phyloP scores from a whole-genome alignment of 2,797 vertebrate species.

The Platyrinchus mystaceus region DNA sequence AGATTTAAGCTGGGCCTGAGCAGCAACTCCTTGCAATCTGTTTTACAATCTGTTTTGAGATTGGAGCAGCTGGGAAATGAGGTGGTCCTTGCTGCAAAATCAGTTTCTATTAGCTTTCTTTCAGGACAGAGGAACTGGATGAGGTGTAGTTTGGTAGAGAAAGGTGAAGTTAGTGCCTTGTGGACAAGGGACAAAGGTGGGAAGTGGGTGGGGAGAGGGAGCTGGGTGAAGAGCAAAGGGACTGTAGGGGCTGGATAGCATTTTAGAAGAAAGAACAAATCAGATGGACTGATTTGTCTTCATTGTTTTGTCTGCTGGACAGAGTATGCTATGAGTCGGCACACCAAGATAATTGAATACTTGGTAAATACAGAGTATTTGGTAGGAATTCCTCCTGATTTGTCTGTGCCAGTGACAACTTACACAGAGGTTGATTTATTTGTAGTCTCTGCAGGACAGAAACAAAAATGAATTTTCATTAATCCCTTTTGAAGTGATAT shows the following conservation, averaged over 20 bases:
- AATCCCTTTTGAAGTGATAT: conserved; percentile 31
- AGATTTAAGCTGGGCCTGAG: background rate
- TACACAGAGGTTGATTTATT: background rate
- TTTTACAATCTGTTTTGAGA: background rate
- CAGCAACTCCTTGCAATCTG: background rate
- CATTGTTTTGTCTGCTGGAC: background rate
- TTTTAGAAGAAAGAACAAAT: background rate
- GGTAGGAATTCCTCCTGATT: background rate
- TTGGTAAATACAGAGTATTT: background rate
- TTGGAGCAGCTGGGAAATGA: background rate
- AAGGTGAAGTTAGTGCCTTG: background rate
- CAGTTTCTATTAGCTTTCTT: background rate
- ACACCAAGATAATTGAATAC: background rate
- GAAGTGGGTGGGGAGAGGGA: background rate
- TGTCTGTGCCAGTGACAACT: background rate
- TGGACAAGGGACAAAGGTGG: background rate
- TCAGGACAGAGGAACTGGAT: background rate
- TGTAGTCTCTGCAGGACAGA: background rate
- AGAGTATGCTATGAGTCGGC: background rate
- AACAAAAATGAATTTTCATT: background rate
- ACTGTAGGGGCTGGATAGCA: background rate
- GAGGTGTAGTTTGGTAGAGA: background rate
- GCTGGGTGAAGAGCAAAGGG: background rate
- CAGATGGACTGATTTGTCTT: background rate
- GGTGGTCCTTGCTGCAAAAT: background rate